Conservation (phyloP, 2,888 invertebrate genomes). For the Nymphalis polychloros region DNA sequence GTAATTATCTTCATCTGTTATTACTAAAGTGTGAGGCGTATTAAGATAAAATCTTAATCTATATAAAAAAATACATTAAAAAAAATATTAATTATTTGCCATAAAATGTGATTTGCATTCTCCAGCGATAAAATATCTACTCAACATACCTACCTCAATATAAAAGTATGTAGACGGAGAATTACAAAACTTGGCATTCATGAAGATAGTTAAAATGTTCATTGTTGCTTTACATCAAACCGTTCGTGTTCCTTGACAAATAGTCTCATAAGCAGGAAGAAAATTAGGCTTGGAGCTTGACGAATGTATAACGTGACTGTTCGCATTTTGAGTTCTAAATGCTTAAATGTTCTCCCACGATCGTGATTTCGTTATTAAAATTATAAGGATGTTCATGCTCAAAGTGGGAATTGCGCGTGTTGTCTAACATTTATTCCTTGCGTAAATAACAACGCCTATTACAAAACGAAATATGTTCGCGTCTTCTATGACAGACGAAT, state of each 20-base stretch:
- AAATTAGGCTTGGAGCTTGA: slow-evolving; percentile 52
- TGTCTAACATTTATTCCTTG: slow-evolving; percentile 1
- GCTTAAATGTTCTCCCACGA: slow-evolving; percentile 44
- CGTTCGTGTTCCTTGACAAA: slow-evolving; percentile 34
- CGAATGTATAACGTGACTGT: slow-evolving; percentile 59
- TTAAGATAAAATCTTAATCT: too few species aligned
- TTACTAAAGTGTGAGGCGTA: too few species aligned
- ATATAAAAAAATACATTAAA: too few species aligned
- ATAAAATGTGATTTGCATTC: too few species aligned
- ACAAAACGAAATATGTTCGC: not conserved
- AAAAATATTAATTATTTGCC: too few species aligned
- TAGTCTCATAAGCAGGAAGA: slow-evolving; percentile 47
- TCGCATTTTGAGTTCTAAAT: slow-evolving; percentile 51
- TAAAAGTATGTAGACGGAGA: too few species aligned
- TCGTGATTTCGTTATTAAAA: slow-evolving; percentile 46
- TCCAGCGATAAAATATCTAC: too few species aligned
- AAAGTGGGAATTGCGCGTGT: slow-evolving; percentile 9
- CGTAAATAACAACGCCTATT: slow-evolving; percentile 11
- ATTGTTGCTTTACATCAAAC: slow-evolving; percentile 7
- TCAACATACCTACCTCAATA: too few species aligned
- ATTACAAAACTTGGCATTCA: slow-evolving; percentile 1
- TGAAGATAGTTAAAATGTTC: slow-evolving; percentile 22
- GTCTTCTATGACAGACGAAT: slow-evolving; percentile 4
- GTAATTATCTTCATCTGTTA: too few species aligned
- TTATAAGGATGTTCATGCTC: slow-evolving; percentile 40